These are phyloP conservation scores for Ormyrus labotus DNA, from an alignment of 2,888 invertebrate genomes.

Conservation along the genomic window DNA sequence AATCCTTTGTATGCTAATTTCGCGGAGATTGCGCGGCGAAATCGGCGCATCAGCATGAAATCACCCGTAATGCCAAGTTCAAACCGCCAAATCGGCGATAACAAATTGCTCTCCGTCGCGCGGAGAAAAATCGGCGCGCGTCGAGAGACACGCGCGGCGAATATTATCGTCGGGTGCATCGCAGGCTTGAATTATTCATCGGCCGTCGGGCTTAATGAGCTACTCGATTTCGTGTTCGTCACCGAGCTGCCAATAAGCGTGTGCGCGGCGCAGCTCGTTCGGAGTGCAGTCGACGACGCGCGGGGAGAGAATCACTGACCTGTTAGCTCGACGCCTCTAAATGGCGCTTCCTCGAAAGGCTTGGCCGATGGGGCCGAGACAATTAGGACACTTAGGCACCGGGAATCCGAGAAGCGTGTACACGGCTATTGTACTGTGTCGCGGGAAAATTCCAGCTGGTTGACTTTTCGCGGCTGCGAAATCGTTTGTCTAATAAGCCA, in stretches of 20 bases:
- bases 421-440: neutral
- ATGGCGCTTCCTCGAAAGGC: constrained; percentile 33
- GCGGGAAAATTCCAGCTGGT: too few species aligned
- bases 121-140: neutral
- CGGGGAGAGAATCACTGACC: constrained; percentile 7
- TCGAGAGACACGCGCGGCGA: neutral
- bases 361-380: constrained; percentile 1
- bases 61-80: constrained; percentile 8
- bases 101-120: constrained; percentile 22
- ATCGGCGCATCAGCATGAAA: constrained; percentile 21
- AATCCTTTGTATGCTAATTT: constrained; percentile 31
- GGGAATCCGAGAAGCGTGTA: constrained; percentile 2
- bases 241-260: neutral
- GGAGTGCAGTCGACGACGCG: neutral
- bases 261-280: neutral
- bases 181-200: constrained; percentile 38
- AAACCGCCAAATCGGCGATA: constrained; percentile 27
- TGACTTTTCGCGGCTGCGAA: too few species aligned
- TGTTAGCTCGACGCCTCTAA: constrained; percentile 38
- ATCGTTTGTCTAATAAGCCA: too few species aligned
- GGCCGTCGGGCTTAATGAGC: constrained; percentile 17
- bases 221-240: constrained; percentile 40
- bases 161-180: neutral
- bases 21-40: neutral
- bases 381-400: constrained; percentile 45